These are phyloP conservation scores for Theristicus caerulescens DNA, from an alignment of 2,113 vertebrate species.

Conservation along the genomic window DNA sequence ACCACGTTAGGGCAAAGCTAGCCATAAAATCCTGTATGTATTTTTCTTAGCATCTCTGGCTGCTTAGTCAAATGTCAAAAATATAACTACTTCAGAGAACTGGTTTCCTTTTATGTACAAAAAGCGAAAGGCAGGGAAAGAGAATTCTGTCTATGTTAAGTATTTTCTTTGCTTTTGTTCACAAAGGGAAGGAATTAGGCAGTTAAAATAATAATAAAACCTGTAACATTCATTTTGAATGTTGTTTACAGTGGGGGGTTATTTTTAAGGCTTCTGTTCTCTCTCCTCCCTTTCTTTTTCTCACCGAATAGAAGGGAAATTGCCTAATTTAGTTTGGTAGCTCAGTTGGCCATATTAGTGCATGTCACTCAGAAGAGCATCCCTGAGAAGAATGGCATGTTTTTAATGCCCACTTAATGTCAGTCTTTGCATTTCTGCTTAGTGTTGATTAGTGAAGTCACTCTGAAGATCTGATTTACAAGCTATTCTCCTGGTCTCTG, in stretches of 20 bases:
- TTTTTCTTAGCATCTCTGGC: not conserved
- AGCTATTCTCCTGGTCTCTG: not conserved
- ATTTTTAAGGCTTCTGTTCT: constrained; percentile 20
- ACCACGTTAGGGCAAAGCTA: not conserved
- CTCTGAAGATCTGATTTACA: not conserved
- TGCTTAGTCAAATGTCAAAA: constrained; percentile 40
- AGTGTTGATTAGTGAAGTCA: not conserved
- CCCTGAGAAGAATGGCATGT: not conserved
- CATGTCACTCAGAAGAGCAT: not conserved
- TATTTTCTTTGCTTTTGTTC: not conserved
- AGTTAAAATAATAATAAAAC: constrained; percentile 22
- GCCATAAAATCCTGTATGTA: not conserved
- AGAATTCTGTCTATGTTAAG: not conserved
- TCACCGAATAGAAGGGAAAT: not conserved
- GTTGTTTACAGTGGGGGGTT: not conserved
- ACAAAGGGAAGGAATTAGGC: not conserved
- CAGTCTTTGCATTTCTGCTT: not conserved
- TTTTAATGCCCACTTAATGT: not conserved
- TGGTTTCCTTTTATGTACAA: constrained; percentile 20
- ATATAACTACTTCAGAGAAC: not conserved
- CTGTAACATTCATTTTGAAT: not conserved
- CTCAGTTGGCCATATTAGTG: not conserved
- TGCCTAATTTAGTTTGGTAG: constrained; percentile 1
- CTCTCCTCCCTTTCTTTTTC: not conserved
- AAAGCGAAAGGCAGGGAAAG: not conserved